phyloP scores from a whole-genome alignment of 2,797 vertebrate species.

The Coendou prehensilis region DNA sequence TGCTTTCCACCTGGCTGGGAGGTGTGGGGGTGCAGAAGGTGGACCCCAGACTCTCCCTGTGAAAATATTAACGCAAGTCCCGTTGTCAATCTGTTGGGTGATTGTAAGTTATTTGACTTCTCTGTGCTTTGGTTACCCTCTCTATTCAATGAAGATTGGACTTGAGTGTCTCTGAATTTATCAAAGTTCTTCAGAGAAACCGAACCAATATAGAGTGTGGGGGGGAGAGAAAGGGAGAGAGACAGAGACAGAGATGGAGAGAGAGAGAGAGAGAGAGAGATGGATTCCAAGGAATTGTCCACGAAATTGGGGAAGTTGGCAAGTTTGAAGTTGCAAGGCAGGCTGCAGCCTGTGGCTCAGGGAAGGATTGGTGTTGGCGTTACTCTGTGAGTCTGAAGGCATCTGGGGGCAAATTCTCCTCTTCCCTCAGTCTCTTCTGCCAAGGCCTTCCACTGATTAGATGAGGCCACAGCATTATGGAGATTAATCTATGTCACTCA shows the following conservation, averaged over 20 bases:
- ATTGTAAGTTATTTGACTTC: not conserved
- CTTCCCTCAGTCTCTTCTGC: not conserved
- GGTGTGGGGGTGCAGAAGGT: rapidly evolving
- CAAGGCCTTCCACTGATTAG: not conserved
- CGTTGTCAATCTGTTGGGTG: not conserved
- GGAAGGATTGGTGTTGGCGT: not conserved
- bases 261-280: not conserved
- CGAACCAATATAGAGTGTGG: not conserved
- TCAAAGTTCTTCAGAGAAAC: not conserved
- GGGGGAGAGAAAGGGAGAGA: rapidly evolving
- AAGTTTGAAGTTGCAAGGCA: not conserved
- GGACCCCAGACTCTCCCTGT: not conserved
- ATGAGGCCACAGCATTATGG: not conserved
- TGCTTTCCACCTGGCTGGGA: not conserved
- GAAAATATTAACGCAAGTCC: not conserved
- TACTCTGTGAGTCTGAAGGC: not conserved
- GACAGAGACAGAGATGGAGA: too few relatives aligned
- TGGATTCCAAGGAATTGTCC: not conserved
- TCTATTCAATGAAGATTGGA: not conserved
- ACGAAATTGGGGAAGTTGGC: not conserved
- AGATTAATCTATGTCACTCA: not conserved
- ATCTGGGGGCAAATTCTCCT: not conserved
- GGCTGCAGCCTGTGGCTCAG: not conserved
- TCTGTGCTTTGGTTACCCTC: not conserved
- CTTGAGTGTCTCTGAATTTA: not conserved